Evolutionary conservation across 2,113 vertebrate species (phyloP), one percentile per base, ranked within the genome.

Genomic region (Corydoras maculifer): DNA sequence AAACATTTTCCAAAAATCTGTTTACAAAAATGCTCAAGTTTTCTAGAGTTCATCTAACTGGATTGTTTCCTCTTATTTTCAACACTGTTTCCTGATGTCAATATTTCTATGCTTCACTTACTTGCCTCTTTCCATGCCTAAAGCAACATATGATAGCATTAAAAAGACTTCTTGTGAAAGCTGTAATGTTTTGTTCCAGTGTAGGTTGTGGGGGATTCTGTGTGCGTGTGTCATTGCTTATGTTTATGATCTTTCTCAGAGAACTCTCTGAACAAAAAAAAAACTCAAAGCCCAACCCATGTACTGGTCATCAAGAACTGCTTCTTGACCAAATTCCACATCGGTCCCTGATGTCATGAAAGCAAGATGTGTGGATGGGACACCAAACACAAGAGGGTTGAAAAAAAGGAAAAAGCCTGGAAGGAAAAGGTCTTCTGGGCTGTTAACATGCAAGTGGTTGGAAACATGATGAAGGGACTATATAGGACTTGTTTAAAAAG

Each of bases 291-390:
- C 83, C 79, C 79, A 84, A 80, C 59, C 73, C 79, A 80, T 83
- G 82, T 72, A 80, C 55, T 62, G 57, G 53, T 51, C 31, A 74
- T 50, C 73, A 75, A 75, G 75, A 79, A 4, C 50, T 65, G 25
- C 66, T 81, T 79, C 13, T 76, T 60, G 78, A 73, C 66, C 75
- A 77, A 78, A 75, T 62, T 64, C 68, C 81, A 75, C 73, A 68
- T 53, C 18, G 55, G 76, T 80, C 80, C 78, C 75, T 81, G 80
- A 78, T 79, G 81, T 54, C 74, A 65, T 77, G 80, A 68, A 75
- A 73, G 61, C 76, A 70, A 31, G 50, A 65, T 70, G 68, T 76
- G 65, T 14, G 57, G 54, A 74, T 35, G 51, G n/a, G 57, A 43
- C 67, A 70, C 58, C 63, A 68, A 66, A 68, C 67, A 75, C 53